Evolutionary conservation across 2,888 invertebrate genomes (phyloP).

Genomic region (Osmoderma eremita): DNA sequence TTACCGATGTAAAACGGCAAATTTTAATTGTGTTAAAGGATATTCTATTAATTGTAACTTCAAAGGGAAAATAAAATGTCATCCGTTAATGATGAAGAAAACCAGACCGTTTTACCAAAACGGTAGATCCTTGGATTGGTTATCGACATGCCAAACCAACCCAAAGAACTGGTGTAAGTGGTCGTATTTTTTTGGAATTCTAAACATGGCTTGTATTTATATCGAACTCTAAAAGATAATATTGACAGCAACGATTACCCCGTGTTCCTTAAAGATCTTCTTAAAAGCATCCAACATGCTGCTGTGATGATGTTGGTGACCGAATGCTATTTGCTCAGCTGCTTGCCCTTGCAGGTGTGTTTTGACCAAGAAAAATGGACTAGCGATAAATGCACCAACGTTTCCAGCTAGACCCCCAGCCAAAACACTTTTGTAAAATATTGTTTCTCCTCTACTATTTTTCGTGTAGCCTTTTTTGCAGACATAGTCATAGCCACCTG

Average conservation of each 20-base stretch:
- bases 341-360: constrained; percentile 82
- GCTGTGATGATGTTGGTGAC: constrained; percentile 82
- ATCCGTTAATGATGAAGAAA: no score
- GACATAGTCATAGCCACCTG: constrained; percentile 56
- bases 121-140: no score
- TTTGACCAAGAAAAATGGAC: constrained; percentile 90
- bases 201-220: no score
- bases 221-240: no score
- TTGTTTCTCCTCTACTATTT: constrained; percentile 71
- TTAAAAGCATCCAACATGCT: constrained; percentile 72
- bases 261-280: constrained; percentile 69
- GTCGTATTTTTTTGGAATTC: no score
- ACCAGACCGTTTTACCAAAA: no score
- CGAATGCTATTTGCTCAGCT: constrained; percentile 81
- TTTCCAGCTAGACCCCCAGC: constrained; percentile 84
- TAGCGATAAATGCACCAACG: constrained; percentile 81
- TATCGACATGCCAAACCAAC: no score
- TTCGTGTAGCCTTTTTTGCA: constrained; percentile 60
- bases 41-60: no score
- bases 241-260: constrained; percentile 55
- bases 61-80: no score
- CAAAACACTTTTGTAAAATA: constrained; percentile 72
- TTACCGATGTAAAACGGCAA: no score
- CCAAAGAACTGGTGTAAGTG: no score
- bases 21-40: no score